These are phyloP conservation scores for Alces alces DNA, from an alignment of 2,113 vertebrate genomes.

Conservation along the genomic window DNA sequence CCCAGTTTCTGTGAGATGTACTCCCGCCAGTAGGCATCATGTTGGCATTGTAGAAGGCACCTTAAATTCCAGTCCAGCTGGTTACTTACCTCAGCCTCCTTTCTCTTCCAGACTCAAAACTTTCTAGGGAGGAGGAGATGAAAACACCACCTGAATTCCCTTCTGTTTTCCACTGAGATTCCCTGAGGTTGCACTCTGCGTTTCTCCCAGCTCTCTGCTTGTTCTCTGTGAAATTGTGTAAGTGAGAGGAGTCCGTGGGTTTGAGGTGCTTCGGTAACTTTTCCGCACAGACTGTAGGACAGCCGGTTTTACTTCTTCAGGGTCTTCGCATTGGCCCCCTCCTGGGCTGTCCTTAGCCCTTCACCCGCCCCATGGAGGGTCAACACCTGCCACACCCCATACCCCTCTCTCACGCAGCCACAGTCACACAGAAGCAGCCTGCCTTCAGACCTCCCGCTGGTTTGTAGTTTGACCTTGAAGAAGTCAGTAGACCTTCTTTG, in stretches of 20 bases:
- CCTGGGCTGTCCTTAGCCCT: neutral
- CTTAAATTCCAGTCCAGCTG: neutral
- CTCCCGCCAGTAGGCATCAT: neutral
- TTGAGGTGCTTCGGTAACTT: neutral
- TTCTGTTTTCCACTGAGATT: neutral
- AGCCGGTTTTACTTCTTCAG: neutral
- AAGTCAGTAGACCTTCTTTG: neutral
- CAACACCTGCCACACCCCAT: fast-evolving
- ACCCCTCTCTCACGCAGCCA: neutral
- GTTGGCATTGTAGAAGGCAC: neutral
- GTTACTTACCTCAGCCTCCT: neutral
- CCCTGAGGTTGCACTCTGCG: fast-evolving
- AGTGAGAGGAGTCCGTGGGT: neutral
- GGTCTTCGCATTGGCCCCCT: fast-evolving
- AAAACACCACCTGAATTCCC: neutral
- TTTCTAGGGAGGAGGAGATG: neutral
- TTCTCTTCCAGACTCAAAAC: neutral
- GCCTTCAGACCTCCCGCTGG: neutral
- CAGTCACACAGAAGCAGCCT: neutral
- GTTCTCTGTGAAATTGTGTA: neutral
- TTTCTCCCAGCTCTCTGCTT: neutral
- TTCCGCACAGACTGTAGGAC: neutral
- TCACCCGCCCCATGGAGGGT: fast-evolving
- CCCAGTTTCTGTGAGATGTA: fast-evolving
- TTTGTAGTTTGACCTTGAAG: neutral